Evolutionary conservation across 2,113 vertebrate species (phyloP).

Genomic region (Gymnocephalus cernua): DNA sequence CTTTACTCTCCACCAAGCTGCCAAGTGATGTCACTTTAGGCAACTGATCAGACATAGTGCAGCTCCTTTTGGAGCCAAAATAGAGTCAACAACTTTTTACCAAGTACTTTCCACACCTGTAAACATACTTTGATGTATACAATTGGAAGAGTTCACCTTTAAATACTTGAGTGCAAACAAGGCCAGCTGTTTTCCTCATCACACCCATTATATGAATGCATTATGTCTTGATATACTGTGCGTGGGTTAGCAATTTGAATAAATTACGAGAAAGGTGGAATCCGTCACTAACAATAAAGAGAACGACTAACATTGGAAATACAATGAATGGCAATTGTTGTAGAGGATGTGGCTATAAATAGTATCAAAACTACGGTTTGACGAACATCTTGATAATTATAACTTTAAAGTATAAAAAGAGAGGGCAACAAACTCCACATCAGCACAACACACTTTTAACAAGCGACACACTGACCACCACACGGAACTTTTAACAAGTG

Average conservation of each 20-base stretch:
- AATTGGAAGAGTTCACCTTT: not conserved
- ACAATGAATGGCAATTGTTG: not conserved
- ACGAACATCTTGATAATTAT: not conserved
- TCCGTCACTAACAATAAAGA: not conserved
- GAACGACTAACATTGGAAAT: not conserved
- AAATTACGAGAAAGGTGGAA: not conserved
- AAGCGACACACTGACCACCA: not conserved
- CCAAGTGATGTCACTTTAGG: not conserved
- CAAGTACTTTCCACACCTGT: not conserved
- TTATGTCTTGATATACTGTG: not conserved
- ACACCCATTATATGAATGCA: not conserved
- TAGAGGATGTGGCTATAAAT: not conserved
- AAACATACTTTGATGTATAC: not conserved
- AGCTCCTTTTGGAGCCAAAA: not conserved
- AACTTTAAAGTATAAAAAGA: constrained; percentile 2
- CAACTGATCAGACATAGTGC: not conserved
- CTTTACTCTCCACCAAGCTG: no score
- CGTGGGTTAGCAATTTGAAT: not conserved
- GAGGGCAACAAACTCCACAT: not conserved
- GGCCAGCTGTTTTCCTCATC: not conserved
- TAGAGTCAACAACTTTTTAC: not conserved
- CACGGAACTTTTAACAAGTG: not conserved
- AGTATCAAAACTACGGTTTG: not conserved
- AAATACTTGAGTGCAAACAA: not conserved
- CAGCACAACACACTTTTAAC: not conserved